Conservation (phyloP, 1,140 invertebrate species). For the Drosophila jambulina region DNA sequence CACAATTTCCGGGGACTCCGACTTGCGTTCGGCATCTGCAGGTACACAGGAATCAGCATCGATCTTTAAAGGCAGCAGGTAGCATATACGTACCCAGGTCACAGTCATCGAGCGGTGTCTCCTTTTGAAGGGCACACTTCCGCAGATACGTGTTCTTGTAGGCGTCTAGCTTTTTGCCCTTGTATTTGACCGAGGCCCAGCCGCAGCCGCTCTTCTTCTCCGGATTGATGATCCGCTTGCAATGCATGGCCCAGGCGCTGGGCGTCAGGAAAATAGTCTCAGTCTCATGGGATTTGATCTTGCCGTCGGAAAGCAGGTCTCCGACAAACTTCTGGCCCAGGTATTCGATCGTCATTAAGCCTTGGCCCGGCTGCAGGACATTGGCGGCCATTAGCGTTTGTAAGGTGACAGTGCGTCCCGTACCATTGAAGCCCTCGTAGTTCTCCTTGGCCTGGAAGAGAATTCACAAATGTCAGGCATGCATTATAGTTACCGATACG, state of each 20-base stretch:
- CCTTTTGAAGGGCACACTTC: slow-evolving; percentile 87
- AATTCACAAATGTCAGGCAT: background rate
- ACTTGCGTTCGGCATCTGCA: slow-evolving; percentile 86
- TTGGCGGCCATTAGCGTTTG: slow-evolving; percentile 93
- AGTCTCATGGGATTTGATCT: slow-evolving; percentile 95
- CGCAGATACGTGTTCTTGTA: slow-evolving; percentile 94
- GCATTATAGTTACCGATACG: background rate
- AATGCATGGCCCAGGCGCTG: slow-evolving; percentile 96
- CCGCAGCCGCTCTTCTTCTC: slow-evolving; percentile 96
- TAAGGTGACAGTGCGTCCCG: slow-evolving; percentile 91
- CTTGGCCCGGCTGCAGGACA: slow-evolving; percentile 92
- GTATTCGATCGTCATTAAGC: slow-evolving; percentile 94
- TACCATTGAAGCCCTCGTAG: slow-evolving; percentile 83
- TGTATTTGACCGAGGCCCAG: slow-evolving; percentile 94
- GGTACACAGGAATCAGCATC: background rate
- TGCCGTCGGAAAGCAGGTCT: slow-evolving; percentile 93
- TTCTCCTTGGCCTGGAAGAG: slow-evolving; percentile 74
- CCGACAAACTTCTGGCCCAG: slow-evolving; percentile 96
- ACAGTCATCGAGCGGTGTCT: slow-evolving; percentile 84
- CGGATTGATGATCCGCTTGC: slow-evolving; percentile 95
- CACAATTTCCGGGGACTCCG: slow-evolving; percentile 86
- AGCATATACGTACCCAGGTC: slow-evolving; percentile 55
- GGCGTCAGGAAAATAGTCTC: slow-evolving; percentile 95
- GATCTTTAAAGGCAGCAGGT: background rate
- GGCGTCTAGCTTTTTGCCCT: slow-evolving; percentile 93